Evolutionary conservation across 1,140 invertebrate genomes (phyloP).

Genomic region (Phthorimaea operculella): DNA sequence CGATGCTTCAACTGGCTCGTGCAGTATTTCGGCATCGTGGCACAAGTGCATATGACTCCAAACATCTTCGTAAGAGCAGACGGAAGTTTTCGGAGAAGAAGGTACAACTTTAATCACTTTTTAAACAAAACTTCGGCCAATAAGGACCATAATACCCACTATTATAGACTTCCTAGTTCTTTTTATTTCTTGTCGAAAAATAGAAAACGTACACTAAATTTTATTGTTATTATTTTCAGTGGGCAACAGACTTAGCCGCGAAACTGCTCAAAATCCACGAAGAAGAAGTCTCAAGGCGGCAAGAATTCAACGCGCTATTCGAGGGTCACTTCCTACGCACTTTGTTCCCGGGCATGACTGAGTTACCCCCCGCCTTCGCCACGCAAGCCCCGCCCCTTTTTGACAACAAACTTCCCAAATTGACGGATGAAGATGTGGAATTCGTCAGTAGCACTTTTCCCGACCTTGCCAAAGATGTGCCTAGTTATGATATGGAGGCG

Average conservation of each 20-base stretch:
- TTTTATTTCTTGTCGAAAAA: no score
- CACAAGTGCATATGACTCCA: constrained; percentile 88
- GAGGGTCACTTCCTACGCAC: constrained; percentile 88
- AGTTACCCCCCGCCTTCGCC: constrained; percentile 86
- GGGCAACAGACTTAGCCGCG: constrained; percentile 81
- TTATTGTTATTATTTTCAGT: constrained; percentile 59
- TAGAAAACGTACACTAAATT: no score
- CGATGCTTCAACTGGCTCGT: constrained; percentile 82
- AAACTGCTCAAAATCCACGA: constrained; percentile 80
- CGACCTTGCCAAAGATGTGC: constrained; percentile 56
- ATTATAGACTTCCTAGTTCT: no score
- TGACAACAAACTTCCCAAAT: constrained; percentile 77
- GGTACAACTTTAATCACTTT: not conserved
- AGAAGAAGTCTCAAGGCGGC: constrained; percentile 77
- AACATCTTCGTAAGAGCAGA: constrained; percentile 75
- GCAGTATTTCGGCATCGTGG: constrained; percentile 81
- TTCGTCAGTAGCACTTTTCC: constrained; percentile 45
- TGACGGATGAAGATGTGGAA: constrained; percentile 63
- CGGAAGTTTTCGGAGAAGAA: constrained; percentile 74
- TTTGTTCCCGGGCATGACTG: constrained; percentile 89
- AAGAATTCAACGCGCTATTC: constrained; percentile 79
- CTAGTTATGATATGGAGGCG: constrained; percentile 72
- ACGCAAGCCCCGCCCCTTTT: constrained; percentile 81
- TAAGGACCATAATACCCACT: no score
- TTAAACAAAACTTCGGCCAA: no score